Conservation (phyloP, 2,888 invertebrate species). For the Macrosiphum euphorbiae region DNA sequence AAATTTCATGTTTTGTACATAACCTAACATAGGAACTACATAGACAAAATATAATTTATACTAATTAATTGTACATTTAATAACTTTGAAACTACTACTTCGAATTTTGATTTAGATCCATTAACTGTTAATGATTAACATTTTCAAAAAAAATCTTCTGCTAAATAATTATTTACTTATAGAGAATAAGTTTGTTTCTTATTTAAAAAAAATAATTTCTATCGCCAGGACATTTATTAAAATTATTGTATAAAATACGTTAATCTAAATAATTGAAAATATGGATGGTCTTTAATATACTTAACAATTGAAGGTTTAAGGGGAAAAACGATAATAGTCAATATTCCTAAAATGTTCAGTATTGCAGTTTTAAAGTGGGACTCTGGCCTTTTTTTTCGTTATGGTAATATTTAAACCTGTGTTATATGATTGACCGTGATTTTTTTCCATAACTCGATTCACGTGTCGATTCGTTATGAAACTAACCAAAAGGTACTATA, state of each 20-base stretch:
- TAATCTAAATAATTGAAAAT: neutral
- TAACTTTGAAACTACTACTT: neutral
- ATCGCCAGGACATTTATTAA: neutral
- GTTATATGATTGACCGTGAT: no score
- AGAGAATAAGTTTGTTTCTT: neutral
- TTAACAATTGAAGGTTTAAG: no score
- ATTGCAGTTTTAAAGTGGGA: no score
- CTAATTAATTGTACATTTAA: neutral
- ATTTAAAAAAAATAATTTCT: neutral
- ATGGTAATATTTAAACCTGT: no score
- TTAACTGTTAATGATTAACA: neutral
- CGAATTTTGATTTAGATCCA: neutral
- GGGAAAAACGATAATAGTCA: no score
- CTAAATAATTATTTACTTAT: neutral
- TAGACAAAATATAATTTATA: neutral
- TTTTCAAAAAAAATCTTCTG: neutral
- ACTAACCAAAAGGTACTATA: no score
- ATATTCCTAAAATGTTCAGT: no score
- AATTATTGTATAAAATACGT: neutral
- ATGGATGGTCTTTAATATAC: neutral
- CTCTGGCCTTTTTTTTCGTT: no score
- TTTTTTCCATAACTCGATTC: no score
- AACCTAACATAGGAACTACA: no score
- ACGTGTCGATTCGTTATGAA: no score
- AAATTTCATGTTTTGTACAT: neutral